These are phyloP conservation scores for Periplaneta americana DNA, from an alignment of 1,140 invertebrate species.

Conservation along the genomic window DNA sequence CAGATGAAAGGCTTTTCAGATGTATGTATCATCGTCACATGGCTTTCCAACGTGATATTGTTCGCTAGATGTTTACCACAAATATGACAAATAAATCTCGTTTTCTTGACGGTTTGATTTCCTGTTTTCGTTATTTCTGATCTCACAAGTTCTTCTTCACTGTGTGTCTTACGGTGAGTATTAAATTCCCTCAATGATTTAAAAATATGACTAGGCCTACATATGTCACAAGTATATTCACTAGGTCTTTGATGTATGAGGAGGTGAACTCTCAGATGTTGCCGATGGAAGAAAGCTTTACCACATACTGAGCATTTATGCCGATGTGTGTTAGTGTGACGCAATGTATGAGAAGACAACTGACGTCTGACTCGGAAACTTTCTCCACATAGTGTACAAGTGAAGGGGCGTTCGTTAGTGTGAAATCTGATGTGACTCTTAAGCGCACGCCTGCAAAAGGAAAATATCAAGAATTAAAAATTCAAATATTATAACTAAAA, in stretches of 20 bases:
- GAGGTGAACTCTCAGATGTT: neutral
- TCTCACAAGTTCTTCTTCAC: neutral
- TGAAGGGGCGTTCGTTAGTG: neutral
- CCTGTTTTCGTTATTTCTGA: neutral
- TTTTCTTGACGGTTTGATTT: neutral
- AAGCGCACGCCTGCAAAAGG: neutral
- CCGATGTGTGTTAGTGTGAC: neutral
- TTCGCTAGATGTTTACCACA: neutral
- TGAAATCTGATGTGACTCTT: neutral
- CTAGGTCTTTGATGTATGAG: neutral
- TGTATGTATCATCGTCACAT: slow-evolving; percentile 53
- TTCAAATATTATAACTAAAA: neutral
- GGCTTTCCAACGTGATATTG: slow-evolving; percentile 26
- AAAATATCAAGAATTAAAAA: neutral
- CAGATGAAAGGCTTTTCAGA: neutral
- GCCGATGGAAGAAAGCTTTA: neutral
- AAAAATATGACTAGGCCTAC: neutral
- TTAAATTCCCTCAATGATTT: neutral
- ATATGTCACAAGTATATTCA: neutral
- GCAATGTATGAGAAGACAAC: neutral
- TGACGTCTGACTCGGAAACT: neutral
- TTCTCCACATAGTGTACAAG: neutral
- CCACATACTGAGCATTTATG: slow-evolving; percentile 1
- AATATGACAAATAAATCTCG: neutral
- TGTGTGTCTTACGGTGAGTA: neutral